Conservation (phyloP, 2,888 invertebrate species). For the Diarsia brunnea region DNA sequence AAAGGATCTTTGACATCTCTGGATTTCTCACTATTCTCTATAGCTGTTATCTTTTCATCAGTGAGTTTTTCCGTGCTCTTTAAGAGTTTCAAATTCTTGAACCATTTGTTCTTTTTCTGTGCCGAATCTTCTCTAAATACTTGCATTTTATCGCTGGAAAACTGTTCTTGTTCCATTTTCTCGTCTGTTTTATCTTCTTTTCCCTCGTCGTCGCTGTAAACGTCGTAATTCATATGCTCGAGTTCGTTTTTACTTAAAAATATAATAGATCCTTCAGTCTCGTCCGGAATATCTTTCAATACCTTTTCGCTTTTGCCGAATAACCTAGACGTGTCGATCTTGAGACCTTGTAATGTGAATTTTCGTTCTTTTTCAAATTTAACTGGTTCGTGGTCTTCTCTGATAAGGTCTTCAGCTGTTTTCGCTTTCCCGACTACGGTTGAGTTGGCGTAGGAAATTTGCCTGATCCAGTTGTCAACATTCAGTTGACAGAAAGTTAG, state of each 20-base stretch:
- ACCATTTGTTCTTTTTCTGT: slow-evolving; percentile 92
- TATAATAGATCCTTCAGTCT: slow-evolving; percentile 92
- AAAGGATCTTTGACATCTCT: slow-evolving; percentile 90
- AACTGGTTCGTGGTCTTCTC: slow-evolving; percentile 88
- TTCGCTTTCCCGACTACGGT: slow-evolving; percentile 84
- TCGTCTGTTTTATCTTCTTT: slow-evolving; percentile 87
- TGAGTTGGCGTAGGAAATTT: slow-evolving; percentile 90
- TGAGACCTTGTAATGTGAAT: slow-evolving; percentile 88
- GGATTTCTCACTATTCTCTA: slow-evolving; percentile 83
- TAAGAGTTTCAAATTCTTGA: slow-evolving; percentile 91
- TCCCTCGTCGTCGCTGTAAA: slow-evolving; percentile 88
- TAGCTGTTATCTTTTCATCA: slow-evolving; percentile 86
- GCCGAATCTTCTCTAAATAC: slow-evolving; percentile 88
- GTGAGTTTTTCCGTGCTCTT: slow-evolving; percentile 86
- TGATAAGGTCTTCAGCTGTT: slow-evolving; percentile 90
- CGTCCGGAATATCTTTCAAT: slow-evolving; percentile 89
- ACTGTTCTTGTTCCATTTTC: slow-evolving; percentile 83
- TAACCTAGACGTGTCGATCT: slow-evolving; percentile 87
- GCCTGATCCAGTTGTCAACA: slow-evolving; percentile 92
- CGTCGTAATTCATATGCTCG: slow-evolving; percentile 91
- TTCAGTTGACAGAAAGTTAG: slow-evolving; percentile 92
- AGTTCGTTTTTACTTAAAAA: slow-evolving; percentile 92
- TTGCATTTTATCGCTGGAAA: slow-evolving; percentile 87
- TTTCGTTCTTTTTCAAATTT: slow-evolving; percentile 89
- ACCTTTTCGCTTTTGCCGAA: slow-evolving; percentile 90